Evolutionary conservation across 2,888 invertebrate species (phyloP).

Genomic region (Gryllus longicercus): DNA sequence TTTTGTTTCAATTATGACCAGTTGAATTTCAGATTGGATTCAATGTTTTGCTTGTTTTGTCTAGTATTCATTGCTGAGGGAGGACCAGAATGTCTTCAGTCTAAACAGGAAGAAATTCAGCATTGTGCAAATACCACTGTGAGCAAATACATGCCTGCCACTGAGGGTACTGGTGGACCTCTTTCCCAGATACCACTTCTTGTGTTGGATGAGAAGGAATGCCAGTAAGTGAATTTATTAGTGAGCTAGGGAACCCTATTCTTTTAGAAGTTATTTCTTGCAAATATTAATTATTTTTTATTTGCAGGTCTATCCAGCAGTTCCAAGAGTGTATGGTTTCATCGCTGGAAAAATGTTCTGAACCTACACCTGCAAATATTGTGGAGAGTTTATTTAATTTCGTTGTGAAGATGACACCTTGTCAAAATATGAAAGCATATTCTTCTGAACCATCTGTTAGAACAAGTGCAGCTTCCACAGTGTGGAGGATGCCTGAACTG

Average conservation of each 20-base stretch:
- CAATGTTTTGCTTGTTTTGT: constrained; percentile 40
- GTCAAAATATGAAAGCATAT: constrained; percentile 4
- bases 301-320: constrained; percentile 54
- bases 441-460: too few relatives aligned
- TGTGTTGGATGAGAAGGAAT: constrained; percentile 56
- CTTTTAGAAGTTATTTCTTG: too few relatives aligned
- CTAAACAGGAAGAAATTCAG: constrained; percentile 58
- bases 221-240: constrained; percentile 49
- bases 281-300: too few relatives aligned
- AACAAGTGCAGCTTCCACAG: too few relatives aligned
- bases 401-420: constrained; percentile 55
- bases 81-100: constrained; percentile 70
- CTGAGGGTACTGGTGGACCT: constrained; percentile 37
- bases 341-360: constrained; percentile 62
- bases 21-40: too few relatives aligned
- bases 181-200: constrained; percentile 53
- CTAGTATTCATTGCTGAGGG: constrained; percentile 75
- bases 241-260: background rate
- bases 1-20: too few relatives aligned
- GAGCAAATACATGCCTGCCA: constrained; percentile 51
- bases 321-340: constrained; percentile 58
- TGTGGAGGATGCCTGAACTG: too few relatives aligned
- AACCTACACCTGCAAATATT: constrained; percentile 76
- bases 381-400: constrained; percentile 71
- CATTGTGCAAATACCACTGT: constrained; percentile 63